phyloP scores from a whole-genome alignment of 2,113 vertebrate genomes.

The Xenus cinereus region DNA sequence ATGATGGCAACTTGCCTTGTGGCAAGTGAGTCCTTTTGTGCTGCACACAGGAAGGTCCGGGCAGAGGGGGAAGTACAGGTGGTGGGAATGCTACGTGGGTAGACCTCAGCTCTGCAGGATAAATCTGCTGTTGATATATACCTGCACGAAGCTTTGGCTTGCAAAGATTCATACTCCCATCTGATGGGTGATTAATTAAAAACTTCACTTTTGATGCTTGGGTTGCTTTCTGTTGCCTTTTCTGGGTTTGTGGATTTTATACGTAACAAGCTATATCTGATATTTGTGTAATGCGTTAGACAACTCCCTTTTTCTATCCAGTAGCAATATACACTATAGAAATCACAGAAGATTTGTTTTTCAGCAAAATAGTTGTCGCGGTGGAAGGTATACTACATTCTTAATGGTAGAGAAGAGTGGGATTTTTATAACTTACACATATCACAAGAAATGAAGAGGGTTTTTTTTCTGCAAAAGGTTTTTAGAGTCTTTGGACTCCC shows the following conservation, averaged over 20 bases:
- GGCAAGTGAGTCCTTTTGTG: background rate
- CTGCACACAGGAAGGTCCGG: background rate
- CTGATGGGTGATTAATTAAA: background rate
- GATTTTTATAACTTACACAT: background rate
- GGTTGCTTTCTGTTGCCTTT: background rate
- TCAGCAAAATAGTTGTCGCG: background rate
- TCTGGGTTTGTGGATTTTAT: background rate
- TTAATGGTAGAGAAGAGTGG: background rate
- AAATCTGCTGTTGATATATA: background rate
- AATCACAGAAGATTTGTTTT: background rate
- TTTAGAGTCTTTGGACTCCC: background rate
- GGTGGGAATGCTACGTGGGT: background rate
- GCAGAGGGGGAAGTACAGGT: background rate
- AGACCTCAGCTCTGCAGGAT: background rate
- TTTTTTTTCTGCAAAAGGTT: background rate
- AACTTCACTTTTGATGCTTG: background rate
- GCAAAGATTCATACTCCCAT: background rate
- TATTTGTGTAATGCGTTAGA: background rate
- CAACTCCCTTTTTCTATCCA: background rate
- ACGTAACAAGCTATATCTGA: background rate
- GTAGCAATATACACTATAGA: background rate
- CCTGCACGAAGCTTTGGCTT: fast-evolving
- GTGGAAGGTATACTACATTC: background rate
- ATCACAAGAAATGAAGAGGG: background rate
- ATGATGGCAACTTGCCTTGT: fast-evolving